Base-by-base conservation (phyloP, 2,113 vertebrate genomes). In the Suricata suricatta region DNA sequence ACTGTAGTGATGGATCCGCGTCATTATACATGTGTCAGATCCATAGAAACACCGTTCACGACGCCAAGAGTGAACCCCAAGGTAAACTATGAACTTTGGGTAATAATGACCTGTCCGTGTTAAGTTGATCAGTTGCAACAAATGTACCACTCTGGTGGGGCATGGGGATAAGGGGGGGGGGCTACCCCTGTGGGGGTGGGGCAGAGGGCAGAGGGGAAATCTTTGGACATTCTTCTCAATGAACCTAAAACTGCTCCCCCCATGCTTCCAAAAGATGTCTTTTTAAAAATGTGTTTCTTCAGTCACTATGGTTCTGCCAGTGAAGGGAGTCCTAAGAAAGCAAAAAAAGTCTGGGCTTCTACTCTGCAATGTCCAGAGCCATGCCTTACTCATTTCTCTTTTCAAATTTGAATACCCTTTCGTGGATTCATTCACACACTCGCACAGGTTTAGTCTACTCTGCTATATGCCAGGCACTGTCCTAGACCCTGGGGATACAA, bases 121-220 rank as follows among this genome's bases (percentile, higher is more conserved):
- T 7, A 86, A 41, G 41, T 38, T 72, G 33, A 79, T 33, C 27
- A 31, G 29, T 17, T 63, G 7, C 15, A n/a, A 76, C 6, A n/a
- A 81, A 72, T 12, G n/a, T 23, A 41, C 47, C 12, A 1, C 21
- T 85, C 47, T 57, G 69, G 69, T 47, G 31, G 31, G n/a, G 27
- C 31, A 23, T 63, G 10, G 21, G 50, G 15, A 41, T 27, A 17
- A 23, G 8, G 23, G 0, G 50, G 2, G 25, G 35, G 9, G 2
- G 47, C 35, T 54, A 2, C 44, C 64, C 19, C 19, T 35, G 7
- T 77, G 11, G 19, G 11, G 16, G 41, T 41, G 41, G 69, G 60
- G 5, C 35, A 95, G 31, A 16, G 69, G 41, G 21, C 33, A 66
- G 4, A 15, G 27, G 31, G 71, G 50, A 31, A 31, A 74, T 2